Conservation (phyloP, 35 echinoderm and acorn worm species). For the Stichopus chloronotus region DNA sequence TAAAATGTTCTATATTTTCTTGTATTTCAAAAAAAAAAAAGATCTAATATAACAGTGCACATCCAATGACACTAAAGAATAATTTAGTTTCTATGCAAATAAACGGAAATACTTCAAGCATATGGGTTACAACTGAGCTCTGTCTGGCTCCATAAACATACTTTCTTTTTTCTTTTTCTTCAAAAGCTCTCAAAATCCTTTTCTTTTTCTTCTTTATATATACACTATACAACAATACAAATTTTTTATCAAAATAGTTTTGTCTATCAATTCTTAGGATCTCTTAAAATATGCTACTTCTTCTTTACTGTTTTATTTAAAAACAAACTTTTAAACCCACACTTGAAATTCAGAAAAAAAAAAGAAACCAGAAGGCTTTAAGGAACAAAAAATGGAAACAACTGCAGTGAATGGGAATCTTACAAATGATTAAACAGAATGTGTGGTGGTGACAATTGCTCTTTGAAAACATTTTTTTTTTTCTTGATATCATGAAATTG, state of each 20-base stretch:
- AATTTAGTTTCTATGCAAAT: constrained; percentile 26
- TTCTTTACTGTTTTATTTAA: constrained; percentile 29
- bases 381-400: background rate
- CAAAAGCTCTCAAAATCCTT: background rate
- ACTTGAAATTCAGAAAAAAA: background rate
- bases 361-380: background rate
- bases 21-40: constrained; percentile 27
- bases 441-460: background rate
- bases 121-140: background rate
- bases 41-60: constrained; percentile 4
- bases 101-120: constrained; percentile 5
- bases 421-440: background rate
- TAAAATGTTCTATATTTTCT: constrained; percentile 5
- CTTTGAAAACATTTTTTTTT: background rate
- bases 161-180: background rate
- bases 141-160: background rate
- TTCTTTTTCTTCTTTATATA: constrained; percentile 10
- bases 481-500: background rate
- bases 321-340: background rate
- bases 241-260: constrained; percentile 37
- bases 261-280: constrained; percentile 13
- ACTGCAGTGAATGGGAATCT: background rate
- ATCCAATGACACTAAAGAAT: constrained; percentile 24
- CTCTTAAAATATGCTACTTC: constrained; percentile 10
- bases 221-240: constrained; percentile 44